Evolutionary conservation across 2,888 invertebrate species (phyloP).

Genomic region (Tenthredo scrophulariae): DNA sequence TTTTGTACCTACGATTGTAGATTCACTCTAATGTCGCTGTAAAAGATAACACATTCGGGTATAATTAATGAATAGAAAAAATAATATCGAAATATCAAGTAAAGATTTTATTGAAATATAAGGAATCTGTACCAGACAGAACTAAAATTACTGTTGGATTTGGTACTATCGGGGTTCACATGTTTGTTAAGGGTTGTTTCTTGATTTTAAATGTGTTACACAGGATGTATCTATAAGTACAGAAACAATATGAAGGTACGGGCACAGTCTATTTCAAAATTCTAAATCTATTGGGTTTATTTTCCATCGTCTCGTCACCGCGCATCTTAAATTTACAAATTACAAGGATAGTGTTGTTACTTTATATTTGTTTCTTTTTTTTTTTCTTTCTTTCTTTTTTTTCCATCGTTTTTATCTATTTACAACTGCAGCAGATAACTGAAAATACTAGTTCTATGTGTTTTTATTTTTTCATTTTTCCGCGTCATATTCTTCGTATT

Average conservation of each 20-base stretch:
- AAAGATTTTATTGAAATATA: conserved; percentile 78
- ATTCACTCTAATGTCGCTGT: neutral
- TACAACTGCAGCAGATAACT: conserved; percentile 68
- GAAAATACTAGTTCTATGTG: conserved; percentile 62
- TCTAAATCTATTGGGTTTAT: conserved; percentile 72
- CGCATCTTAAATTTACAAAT: conserved; percentile 67
- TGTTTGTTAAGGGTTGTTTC: conserved; percentile 45
- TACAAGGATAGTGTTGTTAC: conserved; percentile 59
- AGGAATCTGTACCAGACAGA: conserved; percentile 79
- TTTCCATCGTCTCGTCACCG: conserved; percentile 53
- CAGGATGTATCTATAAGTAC: conserved; percentile 72
- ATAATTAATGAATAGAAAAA: conserved; percentile 66
- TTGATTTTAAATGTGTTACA: conserved; percentile 33
- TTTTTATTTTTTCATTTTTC: neutral
- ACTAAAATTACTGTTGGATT: conserved; percentile 78
- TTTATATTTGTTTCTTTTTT: neutral
- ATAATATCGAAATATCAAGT: conserved; percentile 63
- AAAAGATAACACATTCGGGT: conserved; percentile 56
- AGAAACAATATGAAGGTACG: conserved; percentile 76
- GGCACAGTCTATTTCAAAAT: conserved; percentile 75
- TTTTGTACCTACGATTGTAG: too few relatives aligned
- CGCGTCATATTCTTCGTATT: neutral
- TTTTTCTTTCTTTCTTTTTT: neutral
- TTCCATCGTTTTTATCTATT: conserved; percentile 61
- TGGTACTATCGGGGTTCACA: conserved; percentile 76